Base-by-base conservation (phyloP, 2,797 vertebrate species). In the Gadopsis bispinosus region DNA sequence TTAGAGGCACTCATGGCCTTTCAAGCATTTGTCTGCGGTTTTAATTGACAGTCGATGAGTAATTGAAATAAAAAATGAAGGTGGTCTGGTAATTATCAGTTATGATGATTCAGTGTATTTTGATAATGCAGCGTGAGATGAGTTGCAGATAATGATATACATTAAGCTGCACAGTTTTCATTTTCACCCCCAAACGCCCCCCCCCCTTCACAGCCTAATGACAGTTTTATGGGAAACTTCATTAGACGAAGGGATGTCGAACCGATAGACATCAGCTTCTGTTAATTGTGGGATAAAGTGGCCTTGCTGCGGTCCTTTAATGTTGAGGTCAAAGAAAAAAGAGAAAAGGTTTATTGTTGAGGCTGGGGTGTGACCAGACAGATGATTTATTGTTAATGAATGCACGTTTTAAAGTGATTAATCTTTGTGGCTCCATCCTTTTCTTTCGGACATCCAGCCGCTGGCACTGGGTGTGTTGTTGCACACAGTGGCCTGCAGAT, bases 141-240 rank as follows among this genome's bases (percentile, higher is more conserved):
- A 87, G 84, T 61, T 77, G 45, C 47, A 26, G 87, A 92, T 93
- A 93, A 93, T 89, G 89, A 91, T 83, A 78, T 86, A 86, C 91
- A 93, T 94, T 93, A 91, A 77, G 80, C 86, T 50, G 63, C 81
- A 45, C 79, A 54, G 82, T 91, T 92, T 91, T 91, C 81, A 88
- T 90, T 87, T 85, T 83, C 79, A 69, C 63, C 68, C 69, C 76
- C 56, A 37, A 68, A 75, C 43, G 26, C 26, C 26, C 26, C 51
- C 31, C 35, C 54, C 41, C 17, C 73, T 75, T 80, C 51, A 43
- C 65, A 69, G 83, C 79, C 86, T 93, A 93, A 93, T 90, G 93
- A 92, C 87, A 85, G 71, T 93, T 95, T 93, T 90, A 94, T 93
- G 90, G 89, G 89, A 91, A 88, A 92, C 90, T 91, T 93, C 93